A percentile compares a stretch with the other conserved stretches of the same genome.
Evolutionary conservation across 2,797 vertebrate species (phyloP).

Genomic region (Myiotriccus ornatus): DNA sequence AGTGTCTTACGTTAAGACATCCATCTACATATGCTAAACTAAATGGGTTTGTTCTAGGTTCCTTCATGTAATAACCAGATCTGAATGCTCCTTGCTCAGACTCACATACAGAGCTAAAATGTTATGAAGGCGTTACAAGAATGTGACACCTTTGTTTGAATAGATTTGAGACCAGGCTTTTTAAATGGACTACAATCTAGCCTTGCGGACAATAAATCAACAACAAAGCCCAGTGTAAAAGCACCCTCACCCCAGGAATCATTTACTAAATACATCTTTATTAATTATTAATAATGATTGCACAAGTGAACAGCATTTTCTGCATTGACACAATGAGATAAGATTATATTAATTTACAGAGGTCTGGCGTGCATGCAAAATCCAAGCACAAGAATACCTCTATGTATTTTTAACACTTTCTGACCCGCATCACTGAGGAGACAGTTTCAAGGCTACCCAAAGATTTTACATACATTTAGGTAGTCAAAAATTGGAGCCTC

Average conservation of each 20-base stretch:
- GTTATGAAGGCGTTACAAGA: neutral
- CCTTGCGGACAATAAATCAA: neutral
- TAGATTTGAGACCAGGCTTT: neutral
- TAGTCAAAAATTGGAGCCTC: neutral
- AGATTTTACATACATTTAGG: neutral
- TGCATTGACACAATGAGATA: neutral
- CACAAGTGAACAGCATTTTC: neutral
- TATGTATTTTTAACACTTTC: neutral
- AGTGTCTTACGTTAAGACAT: neutral
- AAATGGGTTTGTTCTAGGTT: neutral
- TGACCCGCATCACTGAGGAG: neutral
- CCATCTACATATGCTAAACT: neutral
- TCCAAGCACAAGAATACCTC: neutral
- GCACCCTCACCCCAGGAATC: neutral
- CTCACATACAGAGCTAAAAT: neutral
- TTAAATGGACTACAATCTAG: neutral
- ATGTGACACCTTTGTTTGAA: neutral
- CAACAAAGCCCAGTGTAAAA: neutral
- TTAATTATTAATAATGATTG: constrained; percentile 47
- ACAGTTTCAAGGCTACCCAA: neutral
- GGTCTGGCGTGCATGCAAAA: neutral
- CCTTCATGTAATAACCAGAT: neutral
- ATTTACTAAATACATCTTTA: constrained; percentile 23
- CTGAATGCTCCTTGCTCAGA: neutral
- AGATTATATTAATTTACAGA: neutral